Evolutionary conservation across 2,797 vertebrate genomes (phyloP).

Genomic region (Knipowitschia caucasica): DNA sequence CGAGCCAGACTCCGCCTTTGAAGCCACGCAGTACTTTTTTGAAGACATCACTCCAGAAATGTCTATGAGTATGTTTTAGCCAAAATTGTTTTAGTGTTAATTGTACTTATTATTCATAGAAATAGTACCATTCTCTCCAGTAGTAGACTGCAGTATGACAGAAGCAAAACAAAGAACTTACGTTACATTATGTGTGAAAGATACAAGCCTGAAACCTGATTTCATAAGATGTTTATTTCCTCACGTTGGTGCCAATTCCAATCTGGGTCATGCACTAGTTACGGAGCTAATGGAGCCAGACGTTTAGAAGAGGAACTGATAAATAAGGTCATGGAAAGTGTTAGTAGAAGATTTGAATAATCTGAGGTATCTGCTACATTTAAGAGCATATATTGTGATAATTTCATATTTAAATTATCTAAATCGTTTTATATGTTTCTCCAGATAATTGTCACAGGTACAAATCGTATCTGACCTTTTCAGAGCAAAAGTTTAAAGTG

Average conservation of each 20-base stretch:
- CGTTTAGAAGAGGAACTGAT: not conserved
- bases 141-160: conserved; percentile 1
- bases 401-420: no score
- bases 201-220: not conserved
- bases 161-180: not conserved
- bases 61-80: conserved; percentile 79
- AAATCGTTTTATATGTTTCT: no score
- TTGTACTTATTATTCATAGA: not conserved
- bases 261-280: not conserved
- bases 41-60: conserved; percentile 95
- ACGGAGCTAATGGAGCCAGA: not conserved
- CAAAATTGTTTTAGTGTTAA: no score
- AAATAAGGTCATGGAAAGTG: not conserved
- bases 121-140: not conserved
- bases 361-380: not conserved
- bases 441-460: no score
- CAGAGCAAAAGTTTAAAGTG: no score
- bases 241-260: not conserved
- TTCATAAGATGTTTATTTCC: not conserved
- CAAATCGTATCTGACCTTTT: no score
- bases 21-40: conserved; percentile 98
- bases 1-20: conserved; percentile 95
- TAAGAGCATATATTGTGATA: no score
- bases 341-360: not conserved
- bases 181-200: not conserved